Base-by-base conservation (phyloP, 2,797 vertebrate genomes). In the Gadopsis marmoratus region DNA sequence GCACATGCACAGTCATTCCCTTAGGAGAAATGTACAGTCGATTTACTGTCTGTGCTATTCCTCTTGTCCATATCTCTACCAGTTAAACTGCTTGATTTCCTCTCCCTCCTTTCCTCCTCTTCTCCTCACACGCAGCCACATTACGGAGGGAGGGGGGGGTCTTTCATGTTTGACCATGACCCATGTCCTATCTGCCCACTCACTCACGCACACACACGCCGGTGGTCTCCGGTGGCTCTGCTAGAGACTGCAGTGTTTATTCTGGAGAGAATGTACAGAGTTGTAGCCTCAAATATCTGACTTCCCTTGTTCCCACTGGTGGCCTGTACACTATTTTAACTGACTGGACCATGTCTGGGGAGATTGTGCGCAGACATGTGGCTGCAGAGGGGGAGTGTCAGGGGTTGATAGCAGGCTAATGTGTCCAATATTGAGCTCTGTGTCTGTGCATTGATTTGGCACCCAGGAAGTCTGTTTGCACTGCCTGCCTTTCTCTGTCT, bases 231-330 rank as follows among this genome's bases (percentile, higher is more conserved):
- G 1, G 56, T 84, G 88, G 78, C 69, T 77, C 68, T 19, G 64
- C 87, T 80, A 74, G 62, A 83, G 82, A 78, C 83, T 77, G 84
- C 37, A 13, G 71, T 91, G 88, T 93, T 93, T 91, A 88, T 79
- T 88, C 81, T 79, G 64, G 60, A 74, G 86, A 91, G 90, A 90
- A 93, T 91, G 91, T 86, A 71, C 59, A 78, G 71, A 79, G 76
- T 78, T 85, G 71, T 84, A 84, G 84, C 66, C 84, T 84, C 78
- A 88, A 93, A 93, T 93, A 87, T 87, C 88, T 70, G 83, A 88
- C 90, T 93, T 94, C 90, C 90, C 73, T 63, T 89, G 71, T 85
- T 86, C 50, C 82, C 79, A 60, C 86, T 82, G 69, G 80, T 88
- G 80, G 67, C 60, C 48, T 41, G 48, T 53, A 50, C 59, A 80